Base-by-base conservation (phyloP, 2,888 invertebrate genomes). In the Plagodis dolabraria region DNA sequence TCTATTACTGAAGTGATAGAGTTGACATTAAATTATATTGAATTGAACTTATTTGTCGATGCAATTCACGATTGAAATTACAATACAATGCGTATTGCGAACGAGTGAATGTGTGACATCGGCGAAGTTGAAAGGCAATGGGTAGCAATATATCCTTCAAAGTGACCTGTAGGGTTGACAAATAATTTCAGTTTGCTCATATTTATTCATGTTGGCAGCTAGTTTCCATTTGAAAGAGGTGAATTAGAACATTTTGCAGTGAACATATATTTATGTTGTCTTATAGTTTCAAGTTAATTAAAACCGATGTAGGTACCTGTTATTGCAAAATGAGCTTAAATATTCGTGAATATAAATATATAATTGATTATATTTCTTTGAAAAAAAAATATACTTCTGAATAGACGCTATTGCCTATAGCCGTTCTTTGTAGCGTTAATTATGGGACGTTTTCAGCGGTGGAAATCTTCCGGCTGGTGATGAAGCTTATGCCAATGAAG, bases 61-160 rank as follows among this genome's bases (percentile, higher is more conserved):
- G 85, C 88, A 71, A 72, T 72, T 82, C 86, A 86, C 85, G 85
- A 76, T 68, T 71, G 68, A 79, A 82, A 89, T 89, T 89, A 89
- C 80, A 89, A 90, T 89, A 90, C 90, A 90, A 89, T 89, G 80
- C 86, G 68, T 77, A 75, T 76, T 84, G 76, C 74, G 79, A 78
- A 80, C 82, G 79, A 79, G 78, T 74, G 79, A 78, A 78, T 79
- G 82, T 86, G 86, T 86, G 87, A 86, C 83, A 80, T 86, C 89
- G 89, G 89, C 79, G 57, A 70, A 86, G 79, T 85, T 89, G 82
- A 89, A 89, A 88, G 87, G 77, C 77, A 74, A 74, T 84, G 81
- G 82, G 79, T 72, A 77, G 76, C 87, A 75, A 87, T 89, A 86
- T 85, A 87, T 87, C 83, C 86, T 82, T 87, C 87, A 86, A 77